Evolutionary conservation across 2,113 vertebrate species (phyloP).

Genomic region (Semicossyphus pulcher): DNA sequence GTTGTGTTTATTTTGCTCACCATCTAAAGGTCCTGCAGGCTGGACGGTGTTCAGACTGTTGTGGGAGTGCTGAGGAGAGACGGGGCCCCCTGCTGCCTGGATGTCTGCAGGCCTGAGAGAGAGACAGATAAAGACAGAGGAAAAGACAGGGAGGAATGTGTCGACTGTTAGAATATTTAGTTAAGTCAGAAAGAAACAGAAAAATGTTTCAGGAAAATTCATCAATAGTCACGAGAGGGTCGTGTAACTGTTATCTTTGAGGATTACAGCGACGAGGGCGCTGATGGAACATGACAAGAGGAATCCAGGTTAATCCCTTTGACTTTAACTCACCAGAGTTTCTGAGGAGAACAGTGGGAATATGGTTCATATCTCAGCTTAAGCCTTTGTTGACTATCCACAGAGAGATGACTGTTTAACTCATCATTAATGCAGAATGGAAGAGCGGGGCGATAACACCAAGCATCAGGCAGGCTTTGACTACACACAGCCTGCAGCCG

Average conservation of each 20-base stretch:
- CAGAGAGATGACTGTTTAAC: no score
- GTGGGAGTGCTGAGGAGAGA: slow-evolving; percentile 14
- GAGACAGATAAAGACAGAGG: not conserved
- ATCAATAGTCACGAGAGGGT: not conserved
- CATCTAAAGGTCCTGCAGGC: slow-evolving; percentile 8
- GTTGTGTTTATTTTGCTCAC: slow-evolving; percentile 29
- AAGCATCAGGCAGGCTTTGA: no score
- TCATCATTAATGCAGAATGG: no score
- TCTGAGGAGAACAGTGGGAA: no score
- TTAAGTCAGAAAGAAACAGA: not conserved
- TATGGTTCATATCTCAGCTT: not conserved
- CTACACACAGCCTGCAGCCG: no score
- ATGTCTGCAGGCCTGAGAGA: slow-evolving; percentile 45
- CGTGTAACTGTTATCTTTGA: not conserved
- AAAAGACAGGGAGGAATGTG: not conserved
- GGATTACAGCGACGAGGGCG: not conserved
- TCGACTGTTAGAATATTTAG: not conserved
- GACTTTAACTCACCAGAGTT: no score
- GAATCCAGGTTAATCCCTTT: not conserved
- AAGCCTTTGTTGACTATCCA: no score
- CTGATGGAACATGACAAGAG: not conserved
- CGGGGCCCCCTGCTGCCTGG: not conserved
- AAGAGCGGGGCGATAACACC: no score
- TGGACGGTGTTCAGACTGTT: slow-evolving; percentile 5
- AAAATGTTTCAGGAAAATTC: not conserved